Conservation (phyloP, 2,113 vertebrate species). For the Helogale parvula region DNA sequence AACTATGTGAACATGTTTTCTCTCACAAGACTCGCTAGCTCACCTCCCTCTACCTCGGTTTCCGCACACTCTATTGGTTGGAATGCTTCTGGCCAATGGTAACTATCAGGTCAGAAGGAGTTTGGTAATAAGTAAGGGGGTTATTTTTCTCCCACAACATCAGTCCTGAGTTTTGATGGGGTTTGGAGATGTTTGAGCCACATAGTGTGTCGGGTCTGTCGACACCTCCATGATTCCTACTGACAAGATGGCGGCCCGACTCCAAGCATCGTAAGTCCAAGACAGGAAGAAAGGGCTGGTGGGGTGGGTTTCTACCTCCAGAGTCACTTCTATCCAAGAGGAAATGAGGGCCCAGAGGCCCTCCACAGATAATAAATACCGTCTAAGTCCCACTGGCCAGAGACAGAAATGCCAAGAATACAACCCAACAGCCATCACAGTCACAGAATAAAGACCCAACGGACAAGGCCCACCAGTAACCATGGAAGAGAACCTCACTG, state of each 20-base stretch:
- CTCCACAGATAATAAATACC: neutral
- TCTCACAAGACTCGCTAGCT: neutral
- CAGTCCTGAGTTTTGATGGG: neutral
- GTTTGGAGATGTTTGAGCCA: neutral
- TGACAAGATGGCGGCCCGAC: neutral
- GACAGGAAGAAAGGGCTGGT: neutral
- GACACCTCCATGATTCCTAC: too few species aligned
- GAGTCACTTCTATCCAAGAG: neutral
- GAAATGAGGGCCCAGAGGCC: neutral
- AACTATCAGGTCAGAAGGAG: neutral
- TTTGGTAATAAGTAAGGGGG: neutral
- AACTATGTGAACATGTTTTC: neutral
- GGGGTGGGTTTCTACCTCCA: neutral
- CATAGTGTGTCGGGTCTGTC: neutral
- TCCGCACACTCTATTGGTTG: neutral
- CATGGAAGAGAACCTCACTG: accelerated
- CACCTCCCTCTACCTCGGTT: neutral
- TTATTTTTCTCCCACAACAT: neutral
- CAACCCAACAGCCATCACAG: neutral
- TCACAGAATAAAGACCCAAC: neutral
- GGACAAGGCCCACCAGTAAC: accelerated
- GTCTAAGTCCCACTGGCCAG: neutral
- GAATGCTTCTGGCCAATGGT: neutral
- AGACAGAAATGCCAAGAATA: neutral
- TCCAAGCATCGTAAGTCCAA: neutral